Evolutionary conservation across 1,140 invertebrate species (phyloP).

Genomic region (Drosophila asahinai): DNA sequence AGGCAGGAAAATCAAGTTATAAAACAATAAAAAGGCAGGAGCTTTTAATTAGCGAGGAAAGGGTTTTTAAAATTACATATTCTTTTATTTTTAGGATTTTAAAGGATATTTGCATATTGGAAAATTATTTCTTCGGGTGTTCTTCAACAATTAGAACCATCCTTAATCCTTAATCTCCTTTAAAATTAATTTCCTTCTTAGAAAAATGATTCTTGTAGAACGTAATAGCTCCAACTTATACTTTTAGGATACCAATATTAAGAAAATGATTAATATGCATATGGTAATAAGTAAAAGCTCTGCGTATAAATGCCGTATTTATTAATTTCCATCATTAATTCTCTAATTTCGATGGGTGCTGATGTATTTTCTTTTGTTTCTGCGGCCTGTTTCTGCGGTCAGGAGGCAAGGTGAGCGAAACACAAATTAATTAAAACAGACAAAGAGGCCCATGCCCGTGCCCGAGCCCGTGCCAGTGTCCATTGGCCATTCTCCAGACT

Average conservation of each 20-base stretch:
- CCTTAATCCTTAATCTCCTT: too few species aligned
- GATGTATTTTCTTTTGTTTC: slow-evolving; percentile 28
- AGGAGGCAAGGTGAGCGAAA: slow-evolving; percentile 68
- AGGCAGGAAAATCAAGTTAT: slow-evolving; percentile 4
- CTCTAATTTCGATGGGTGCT: slow-evolving; percentile 36
- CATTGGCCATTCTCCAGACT: slow-evolving; percentile 17
- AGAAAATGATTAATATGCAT: slow-evolving; percentile 11
- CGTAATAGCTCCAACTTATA: not conserved
- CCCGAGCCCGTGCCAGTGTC: slow-evolving; percentile 13
- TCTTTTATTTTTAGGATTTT: not conserved
- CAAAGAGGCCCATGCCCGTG: slow-evolving; percentile 40
- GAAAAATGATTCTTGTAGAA: too few species aligned
- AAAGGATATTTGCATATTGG: too few species aligned
- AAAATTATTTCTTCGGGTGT: too few species aligned
- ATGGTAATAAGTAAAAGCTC: not conserved
- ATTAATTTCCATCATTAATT: slow-evolving; percentile 50
- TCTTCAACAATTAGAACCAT: too few species aligned
- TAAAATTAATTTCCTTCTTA: too few species aligned
- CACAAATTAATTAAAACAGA: slow-evolving; percentile 79
- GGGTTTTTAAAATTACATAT: not conserved
- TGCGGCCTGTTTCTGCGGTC: slow-evolving; percentile 24
- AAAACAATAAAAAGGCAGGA: not conserved
- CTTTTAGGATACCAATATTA: not conserved
- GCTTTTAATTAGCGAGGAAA: not conserved
- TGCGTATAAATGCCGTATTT: slow-evolving; percentile 3